These are phyloP conservation scores for Sylvia borin DNA, from an alignment of 2,797 vertebrate species.

Conservation along the genomic window DNA sequence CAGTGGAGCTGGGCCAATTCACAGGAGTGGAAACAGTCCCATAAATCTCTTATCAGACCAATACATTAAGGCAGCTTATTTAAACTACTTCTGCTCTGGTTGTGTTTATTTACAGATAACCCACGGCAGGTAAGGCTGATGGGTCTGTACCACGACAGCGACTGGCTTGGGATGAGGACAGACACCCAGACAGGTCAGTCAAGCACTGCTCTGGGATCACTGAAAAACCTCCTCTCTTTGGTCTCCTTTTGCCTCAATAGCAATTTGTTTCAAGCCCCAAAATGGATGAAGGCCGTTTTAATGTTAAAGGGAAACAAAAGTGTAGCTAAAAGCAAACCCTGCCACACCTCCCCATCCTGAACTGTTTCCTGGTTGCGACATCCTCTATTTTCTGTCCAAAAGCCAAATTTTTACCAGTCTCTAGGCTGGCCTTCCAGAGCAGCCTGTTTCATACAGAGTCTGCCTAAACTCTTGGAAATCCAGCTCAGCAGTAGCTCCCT, in stretches of 20 bases:
- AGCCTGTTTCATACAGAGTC: background rate
- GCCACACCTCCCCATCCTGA: background rate
- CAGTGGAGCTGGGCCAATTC: constrained; percentile 9
- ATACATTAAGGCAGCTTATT: constrained; percentile 3
- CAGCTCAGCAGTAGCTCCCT: background rate
- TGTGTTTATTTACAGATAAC: constrained; percentile 22
- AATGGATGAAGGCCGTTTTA: background rate
- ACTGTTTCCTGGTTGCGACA: background rate
- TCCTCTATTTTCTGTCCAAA: constrained; percentile 11
- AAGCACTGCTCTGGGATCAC: background rate
- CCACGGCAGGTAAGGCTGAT: background rate
- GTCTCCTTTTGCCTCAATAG: background rate
- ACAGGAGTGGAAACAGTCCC: background rate
- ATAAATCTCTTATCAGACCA: constrained; percentile 53
- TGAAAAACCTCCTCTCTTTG: background rate
- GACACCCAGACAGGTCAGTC: background rate
- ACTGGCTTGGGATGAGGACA: background rate
- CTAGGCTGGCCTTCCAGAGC: background rate
- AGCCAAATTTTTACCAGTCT: background rate
- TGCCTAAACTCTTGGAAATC: background rate
- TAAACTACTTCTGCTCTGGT: background rate
- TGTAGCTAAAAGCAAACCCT: background rate
- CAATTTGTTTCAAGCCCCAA: background rate
- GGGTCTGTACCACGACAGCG: background rate
- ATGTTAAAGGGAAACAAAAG: background rate